phyloP scores from a whole-genome alignment of 2,113 vertebrate genomes.

The Laticauda colubrina region DNA sequence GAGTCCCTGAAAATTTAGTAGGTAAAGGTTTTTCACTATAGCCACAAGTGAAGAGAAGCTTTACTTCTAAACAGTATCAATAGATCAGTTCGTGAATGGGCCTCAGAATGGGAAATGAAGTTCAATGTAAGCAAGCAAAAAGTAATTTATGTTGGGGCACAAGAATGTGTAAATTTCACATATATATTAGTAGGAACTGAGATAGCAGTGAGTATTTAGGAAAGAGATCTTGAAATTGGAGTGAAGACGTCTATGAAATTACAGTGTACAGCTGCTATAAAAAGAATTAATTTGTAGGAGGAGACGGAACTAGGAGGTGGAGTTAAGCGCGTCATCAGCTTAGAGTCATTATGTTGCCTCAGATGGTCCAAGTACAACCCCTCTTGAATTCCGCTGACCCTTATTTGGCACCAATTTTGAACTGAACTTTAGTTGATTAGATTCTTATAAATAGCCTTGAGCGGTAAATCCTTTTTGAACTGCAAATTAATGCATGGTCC shows the following conservation, averaged over 20 bases:
- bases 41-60: not conserved
- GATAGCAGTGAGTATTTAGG: not conserved
- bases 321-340: not conserved
- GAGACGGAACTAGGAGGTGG: not conserved
- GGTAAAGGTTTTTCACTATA: not conserved
- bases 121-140: not conserved
- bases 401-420: not conserved
- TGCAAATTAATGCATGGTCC: not conserved
- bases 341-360: not conserved
- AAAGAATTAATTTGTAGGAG: not conserved
- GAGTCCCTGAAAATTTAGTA: not conserved
- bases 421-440: not conserved
- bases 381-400: not conserved
- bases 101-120: not conserved
- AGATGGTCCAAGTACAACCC: not conserved
- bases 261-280: not conserved
- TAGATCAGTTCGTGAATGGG: not conserved
- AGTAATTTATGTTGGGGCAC: not conserved
- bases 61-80: not conserved
- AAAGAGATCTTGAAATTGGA: not conserved
- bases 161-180: not conserved
- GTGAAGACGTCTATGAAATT: not conserved
- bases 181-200: not conserved
- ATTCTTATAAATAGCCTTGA: not conserved
- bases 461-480: not conserved